Evolutionary conservation across 53 echinoderm and acorn worm genomes (phyloP).

Genomic region (Zoroaster sp.): DNA sequence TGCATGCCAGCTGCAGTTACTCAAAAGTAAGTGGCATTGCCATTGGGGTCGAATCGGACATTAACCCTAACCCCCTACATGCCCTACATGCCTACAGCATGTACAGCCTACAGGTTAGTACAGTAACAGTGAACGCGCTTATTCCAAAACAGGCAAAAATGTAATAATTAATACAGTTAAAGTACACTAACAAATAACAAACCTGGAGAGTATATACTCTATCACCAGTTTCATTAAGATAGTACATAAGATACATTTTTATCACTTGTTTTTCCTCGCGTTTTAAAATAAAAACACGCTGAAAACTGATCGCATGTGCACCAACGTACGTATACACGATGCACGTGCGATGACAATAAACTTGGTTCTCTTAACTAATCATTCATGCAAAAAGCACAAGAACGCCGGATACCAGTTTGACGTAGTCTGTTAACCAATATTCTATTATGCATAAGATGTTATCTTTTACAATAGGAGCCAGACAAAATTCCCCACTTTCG

Average conservation of each 20-base stretch:
- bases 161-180: background rate
- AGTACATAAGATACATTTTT: conserved; percentile 89
- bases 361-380: background rate
- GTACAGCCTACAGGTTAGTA: background rate
- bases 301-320: background rate
- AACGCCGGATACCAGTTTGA: background rate
- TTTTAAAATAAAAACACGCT: too few relatives aligned
- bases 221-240: conserved; percentile 74
- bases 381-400: background rate
- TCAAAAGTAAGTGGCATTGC: too few relatives aligned
- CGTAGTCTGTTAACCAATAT: background rate
- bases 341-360: background rate
- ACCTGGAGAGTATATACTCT: conserved; percentile 83
- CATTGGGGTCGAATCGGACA: too few relatives aligned
- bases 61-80: too few relatives aligned
- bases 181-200: background rate
- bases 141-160: too few relatives aligned
- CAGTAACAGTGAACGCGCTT: too few relatives aligned
- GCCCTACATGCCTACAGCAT: background rate
- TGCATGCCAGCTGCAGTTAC: too few relatives aligned
- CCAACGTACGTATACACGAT: background rate
- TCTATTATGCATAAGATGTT: background rate
- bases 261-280: background rate
- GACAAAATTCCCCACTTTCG: background rate
- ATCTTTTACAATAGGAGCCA: too few relatives aligned